Evolutionary conservation across 2,888 invertebrate genomes (phyloP), one percentile per base, ranked within the genome.

Genomic region (Philaethria dido): DNA sequence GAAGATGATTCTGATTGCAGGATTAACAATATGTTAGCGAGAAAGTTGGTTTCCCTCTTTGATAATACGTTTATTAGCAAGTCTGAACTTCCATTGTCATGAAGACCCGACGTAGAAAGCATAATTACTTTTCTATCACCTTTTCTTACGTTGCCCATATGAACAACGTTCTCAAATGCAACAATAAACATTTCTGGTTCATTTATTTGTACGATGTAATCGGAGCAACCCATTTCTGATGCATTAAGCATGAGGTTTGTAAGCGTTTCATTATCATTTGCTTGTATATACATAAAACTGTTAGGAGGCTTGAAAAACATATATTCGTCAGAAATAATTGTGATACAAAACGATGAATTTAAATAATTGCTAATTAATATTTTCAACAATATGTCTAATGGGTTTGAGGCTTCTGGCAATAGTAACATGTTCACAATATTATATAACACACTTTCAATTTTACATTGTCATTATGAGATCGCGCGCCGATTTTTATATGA

Each of bases 141-240:
- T 74, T 89, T 86, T 73, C 93, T 84, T 22, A 84, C 78, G 62
- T 80, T 83, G 45, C 88, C 89, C 16, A 77, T 65, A 70, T 84
- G 90, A 47, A 83, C 82, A 14, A 85, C 83, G 72, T 78, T 78
- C 69, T 93, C 93, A 62, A 92, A 85, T 0, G 85, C 81, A 4
- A 64, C 63, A 77, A 94, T 84, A 69, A 93, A 92, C 9, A 70
- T 69, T 55, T 75, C 59, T 0, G 93, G 88, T 57, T 92, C 74
- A 62, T 74, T 70, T 79, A 88, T 79, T 70, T 78, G 78, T 11
- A 93, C 81, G 4, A 93, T 78, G 66, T 90, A 93, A 78, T 91
- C 93, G 13, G 91, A 90, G 77, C 93, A 93, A 13, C 92, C 93
- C 50, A 81, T 84, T 79, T 93, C 92, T 1, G 89, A 87, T 1